phyloP scores from a whole-genome alignment of 2,888 invertebrate genomes.

The Acronicta psi region DNA sequence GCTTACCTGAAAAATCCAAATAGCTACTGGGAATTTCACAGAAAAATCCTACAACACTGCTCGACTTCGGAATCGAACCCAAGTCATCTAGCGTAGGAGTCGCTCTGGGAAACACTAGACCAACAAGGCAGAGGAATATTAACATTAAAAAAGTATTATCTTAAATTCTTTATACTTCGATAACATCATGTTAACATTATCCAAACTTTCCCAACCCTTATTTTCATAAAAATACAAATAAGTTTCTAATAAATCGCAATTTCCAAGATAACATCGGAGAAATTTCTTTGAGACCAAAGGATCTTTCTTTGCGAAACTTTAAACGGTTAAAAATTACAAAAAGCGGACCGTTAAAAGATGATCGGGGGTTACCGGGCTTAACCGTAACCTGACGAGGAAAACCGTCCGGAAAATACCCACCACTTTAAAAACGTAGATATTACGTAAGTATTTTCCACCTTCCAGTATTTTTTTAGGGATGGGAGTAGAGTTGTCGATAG shows the following conservation, averaged over 20 bases:
- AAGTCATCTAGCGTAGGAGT: no score
- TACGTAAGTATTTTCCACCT: constrained; percentile 57
- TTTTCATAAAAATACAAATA: not conserved
- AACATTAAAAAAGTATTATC: no score
- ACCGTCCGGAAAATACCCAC: constrained; percentile 44
- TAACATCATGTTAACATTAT: no score
- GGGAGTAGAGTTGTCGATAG: constrained; percentile 15
- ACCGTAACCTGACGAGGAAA: constrained; percentile 32
- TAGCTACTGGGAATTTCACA: no score
- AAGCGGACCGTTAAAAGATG: constrained; percentile 26
- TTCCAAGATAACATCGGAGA: constrained; percentile 3
- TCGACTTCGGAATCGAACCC: no score
- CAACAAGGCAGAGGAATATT: no score
- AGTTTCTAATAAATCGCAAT: not conserved
- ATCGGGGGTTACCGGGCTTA: constrained; percentile 33
- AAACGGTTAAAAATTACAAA: constrained; percentile 44
- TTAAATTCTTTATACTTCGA: no score
- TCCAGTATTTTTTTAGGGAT: constrained; percentile 21
- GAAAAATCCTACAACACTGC: no score
- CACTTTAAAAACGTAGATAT: constrained; percentile 53
- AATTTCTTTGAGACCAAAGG: constrained; percentile 2
- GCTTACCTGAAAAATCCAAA: no score
- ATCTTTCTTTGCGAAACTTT: constrained; percentile 28
- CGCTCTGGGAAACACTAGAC: no score
- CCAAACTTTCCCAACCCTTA: not conserved